Evolutionary conservation across 2,888 invertebrate genomes (phyloP).

Genomic region (Nemoura dubitans): DNA sequence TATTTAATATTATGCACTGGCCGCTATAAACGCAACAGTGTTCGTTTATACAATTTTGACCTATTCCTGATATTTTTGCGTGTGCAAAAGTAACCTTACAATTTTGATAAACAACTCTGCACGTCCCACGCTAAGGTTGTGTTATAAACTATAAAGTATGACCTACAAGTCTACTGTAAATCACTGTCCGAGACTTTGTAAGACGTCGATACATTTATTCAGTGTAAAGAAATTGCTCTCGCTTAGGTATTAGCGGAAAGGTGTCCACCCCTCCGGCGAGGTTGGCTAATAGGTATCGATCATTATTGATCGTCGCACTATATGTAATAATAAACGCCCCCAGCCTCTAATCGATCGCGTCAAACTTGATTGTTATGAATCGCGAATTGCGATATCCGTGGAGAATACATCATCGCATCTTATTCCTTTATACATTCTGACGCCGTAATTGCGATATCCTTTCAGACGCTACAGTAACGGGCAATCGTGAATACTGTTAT

Average conservation of each 20-base stretch:
- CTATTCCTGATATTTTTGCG: neutral
- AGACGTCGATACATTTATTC: neutral
- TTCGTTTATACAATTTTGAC: neutral
- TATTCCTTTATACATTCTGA: neutral
- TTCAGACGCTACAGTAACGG: slow-evolving; percentile 2
- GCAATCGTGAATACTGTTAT: neutral
- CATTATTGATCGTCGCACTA: neutral
- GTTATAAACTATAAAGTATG: too few relatives aligned
- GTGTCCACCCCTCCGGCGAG: slow-evolving; percentile 13
- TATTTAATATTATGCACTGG: neutral
- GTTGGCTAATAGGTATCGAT: slow-evolving; percentile 26
- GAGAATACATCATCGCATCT: neutral
- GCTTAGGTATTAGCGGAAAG: slow-evolving; percentile 24
- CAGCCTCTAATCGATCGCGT: neutral
- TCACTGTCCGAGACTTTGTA: neutral
- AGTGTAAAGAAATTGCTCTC: slow-evolving; percentile 32
- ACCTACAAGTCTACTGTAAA: neutral
- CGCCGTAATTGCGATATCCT: neutral
- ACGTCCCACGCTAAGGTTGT: neutral
- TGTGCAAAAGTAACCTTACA: neutral
- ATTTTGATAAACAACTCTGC: neutral
- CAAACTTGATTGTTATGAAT: slow-evolving; percentile 19
- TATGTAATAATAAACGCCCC: neutral
- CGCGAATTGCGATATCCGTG: neutral
- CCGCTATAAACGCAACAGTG: neutral